phyloP scores from a whole-genome alignment of 1,140 invertebrate species.

The Nixonia krombeini region DNA sequence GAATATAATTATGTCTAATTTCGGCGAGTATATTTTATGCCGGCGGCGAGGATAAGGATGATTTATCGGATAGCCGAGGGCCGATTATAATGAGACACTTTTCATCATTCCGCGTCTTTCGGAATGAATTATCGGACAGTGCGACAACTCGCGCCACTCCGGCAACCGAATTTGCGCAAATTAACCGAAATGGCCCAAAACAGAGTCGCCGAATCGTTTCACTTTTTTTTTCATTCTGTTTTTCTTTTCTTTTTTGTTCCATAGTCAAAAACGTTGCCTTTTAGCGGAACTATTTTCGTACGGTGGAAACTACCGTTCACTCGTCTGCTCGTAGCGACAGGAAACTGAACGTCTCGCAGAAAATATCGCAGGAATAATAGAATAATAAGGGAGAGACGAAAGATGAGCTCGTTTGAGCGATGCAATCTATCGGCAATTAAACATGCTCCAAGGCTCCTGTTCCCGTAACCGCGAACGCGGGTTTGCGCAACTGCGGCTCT shows the following conservation, averaged over 20 bases:
- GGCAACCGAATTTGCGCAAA: too few species aligned
- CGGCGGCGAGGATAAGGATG: slow-evolving; percentile 32
- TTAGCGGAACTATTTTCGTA: too few species aligned
- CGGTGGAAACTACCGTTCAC: too few species aligned
- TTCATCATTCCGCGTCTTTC: not conserved
- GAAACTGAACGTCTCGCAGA: too few species aligned
- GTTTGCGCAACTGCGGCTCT: slow-evolving; percentile 52
- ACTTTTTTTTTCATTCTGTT: too few species aligned
- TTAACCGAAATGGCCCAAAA: too few species aligned
- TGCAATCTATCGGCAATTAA: slow-evolving; percentile 66
- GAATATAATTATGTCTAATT: slow-evolving; percentile 40
- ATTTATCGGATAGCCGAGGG: slow-evolving; percentile 27
- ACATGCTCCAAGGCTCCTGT: slow-evolving; percentile 59
- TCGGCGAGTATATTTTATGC: slow-evolving; percentile 38
- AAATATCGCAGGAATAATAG: slow-evolving; percentile 14
- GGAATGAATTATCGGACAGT: too few species aligned
- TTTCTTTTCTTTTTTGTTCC: too few species aligned
- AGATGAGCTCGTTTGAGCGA: slow-evolving; percentile 50
- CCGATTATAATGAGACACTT: not conserved
- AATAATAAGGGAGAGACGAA: slow-evolving; percentile 45
- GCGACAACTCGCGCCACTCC: too few species aligned
- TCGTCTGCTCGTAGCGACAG: too few species aligned
- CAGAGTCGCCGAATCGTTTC: too few species aligned
- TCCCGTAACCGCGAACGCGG: slow-evolving; percentile 35
- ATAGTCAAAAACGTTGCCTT: too few species aligned